Conservation (phyloP, 2,113 vertebrate genomes). For the Conger conger region DNA sequence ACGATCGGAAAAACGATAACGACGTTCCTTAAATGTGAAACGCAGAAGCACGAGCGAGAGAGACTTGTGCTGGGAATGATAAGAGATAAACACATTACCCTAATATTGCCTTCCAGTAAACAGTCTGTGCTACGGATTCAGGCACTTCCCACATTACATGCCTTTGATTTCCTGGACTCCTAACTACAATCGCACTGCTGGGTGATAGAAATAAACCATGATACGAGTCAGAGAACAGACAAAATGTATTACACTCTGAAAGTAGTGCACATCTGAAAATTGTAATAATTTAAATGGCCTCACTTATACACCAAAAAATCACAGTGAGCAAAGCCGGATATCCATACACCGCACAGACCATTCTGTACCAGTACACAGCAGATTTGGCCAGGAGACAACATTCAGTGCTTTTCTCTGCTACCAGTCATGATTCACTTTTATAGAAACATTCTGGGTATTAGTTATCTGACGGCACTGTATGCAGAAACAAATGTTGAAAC, state of each 20-base stretch:
- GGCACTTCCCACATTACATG: conserved; percentile 14
- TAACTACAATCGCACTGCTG: neutral
- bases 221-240: neutral
- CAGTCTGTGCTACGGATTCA: conserved; percentile 7
- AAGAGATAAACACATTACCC: conserved; percentile 14
- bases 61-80: neutral
- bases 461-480: neutral
- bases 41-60: neutral
- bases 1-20: neutral
- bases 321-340: neutral
- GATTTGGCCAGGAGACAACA: neutral
- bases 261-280: neutral
- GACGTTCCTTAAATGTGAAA: neutral
- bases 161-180: neutral
- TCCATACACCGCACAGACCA: neutral
- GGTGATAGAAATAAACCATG: neutral
- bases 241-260: neutral
- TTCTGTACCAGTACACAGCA: neutral
- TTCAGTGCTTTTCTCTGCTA: neutral
- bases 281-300: neutral
- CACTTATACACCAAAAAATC: neutral
- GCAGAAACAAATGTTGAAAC: neutral
- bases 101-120: conserved; percentile 25
- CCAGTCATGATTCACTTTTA: neutral
- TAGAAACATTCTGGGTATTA: neutral